Evolutionary conservation across 2,797 vertebrate genomes (phyloP).

Genomic region (Syngnathus rostellatus): DNA sequence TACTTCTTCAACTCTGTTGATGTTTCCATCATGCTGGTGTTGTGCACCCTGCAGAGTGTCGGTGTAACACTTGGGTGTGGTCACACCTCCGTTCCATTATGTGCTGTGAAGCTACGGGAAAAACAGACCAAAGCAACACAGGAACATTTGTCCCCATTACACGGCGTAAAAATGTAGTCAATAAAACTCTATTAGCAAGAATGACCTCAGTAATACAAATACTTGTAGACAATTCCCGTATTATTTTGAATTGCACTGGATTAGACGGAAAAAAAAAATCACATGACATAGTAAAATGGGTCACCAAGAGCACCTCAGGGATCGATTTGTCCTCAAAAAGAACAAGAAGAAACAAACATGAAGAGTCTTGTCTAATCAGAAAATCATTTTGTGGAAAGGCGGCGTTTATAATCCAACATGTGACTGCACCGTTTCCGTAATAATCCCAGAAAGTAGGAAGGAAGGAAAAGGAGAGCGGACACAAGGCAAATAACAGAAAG

Average conservation of each 20-base stretch:
- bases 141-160: background rate
- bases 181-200: background rate
- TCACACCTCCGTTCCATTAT: background rate
- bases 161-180: background rate
- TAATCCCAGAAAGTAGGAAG: constrained; percentile 15
- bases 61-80: constrained; percentile 1
- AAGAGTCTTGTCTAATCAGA: background rate
- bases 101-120: background rate
- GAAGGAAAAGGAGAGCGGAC: constrained; percentile 4
- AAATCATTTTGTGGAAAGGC: constrained; percentile 12
- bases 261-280: constrained; percentile 4
- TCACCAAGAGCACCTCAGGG: constrained; percentile 24
- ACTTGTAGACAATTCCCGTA: background rate
- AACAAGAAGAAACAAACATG: background rate
- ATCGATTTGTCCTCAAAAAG: constrained; percentile 3
- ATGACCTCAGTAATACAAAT: background rate
- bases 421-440: constrained; percentile 29
- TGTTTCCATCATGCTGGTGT: background rate
- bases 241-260: background rate
- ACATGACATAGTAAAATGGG: constrained; percentile 31
- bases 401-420: constrained; percentile 29
- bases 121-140: background rate
- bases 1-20: background rate
- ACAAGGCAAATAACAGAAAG: background rate
- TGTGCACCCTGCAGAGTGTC: background rate